Base-by-base conservation (phyloP, 2,888 invertebrate genomes). In the Meghimatium bilineatum region DNA sequence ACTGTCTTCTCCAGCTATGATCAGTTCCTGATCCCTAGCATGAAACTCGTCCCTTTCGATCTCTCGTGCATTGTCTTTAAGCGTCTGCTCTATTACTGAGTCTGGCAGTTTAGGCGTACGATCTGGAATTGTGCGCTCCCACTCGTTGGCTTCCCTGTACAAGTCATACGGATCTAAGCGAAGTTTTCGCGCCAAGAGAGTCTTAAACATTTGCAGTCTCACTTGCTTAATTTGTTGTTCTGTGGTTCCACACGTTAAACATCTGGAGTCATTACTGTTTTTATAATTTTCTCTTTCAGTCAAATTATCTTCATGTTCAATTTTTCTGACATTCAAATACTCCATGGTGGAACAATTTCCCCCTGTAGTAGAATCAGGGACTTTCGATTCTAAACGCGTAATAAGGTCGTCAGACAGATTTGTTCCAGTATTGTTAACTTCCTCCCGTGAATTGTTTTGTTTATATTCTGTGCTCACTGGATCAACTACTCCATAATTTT, bases 1-100 rank as follows among this genome's bases (percentile, higher is more conserved):
- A 79, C 80, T 71, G 38, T 80, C 75, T 34, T 80, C n/a, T 44
- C 84, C 84, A 20, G 84, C 36, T 23, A 84, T 49, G 38, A 84
- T 75, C 0, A 80, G n/a, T 52, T 84, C 75, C 52, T 75, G 52
- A 56, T 84, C 84, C 29, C 52, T 66, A 14, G 84, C 84, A 67
- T 80, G 80, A 56, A 84, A 84, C 20, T 80, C 84, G 23, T 84
- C 84, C 23, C 29, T 63, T 34, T 79, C 80, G 5, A 63, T n/a
- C 79, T 78, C 36, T 17, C 71, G 26, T 23, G 75, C 52, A 71
- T 83, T 83, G 66, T 80, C 80, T 36, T 56, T 80, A 6, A 71
- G 23, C 56, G 67, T 79, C 75, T 79, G 66, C 26, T 84, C 84
- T 67, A 67, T 23, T 29, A 80, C 10, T 1, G 63, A 38, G 0